Evolutionary conservation across 2,113 vertebrate species (phyloP).

Genomic region (Echinops telfairi): DNA sequence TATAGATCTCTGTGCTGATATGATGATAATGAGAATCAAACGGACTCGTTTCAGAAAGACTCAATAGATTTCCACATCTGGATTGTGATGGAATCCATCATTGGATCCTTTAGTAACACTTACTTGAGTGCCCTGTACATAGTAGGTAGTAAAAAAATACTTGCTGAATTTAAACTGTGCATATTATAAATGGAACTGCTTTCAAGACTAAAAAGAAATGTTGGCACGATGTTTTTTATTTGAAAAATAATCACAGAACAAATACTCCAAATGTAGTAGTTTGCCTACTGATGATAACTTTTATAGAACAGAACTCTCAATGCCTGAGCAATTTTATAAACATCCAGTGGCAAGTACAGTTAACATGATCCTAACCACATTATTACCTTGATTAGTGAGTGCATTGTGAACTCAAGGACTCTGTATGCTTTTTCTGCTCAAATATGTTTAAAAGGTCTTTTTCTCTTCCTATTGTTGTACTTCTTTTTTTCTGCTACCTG

Average conservation of each 20-base stretch:
- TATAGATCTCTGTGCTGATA: background rate
- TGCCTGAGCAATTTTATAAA: constrained; percentile 11
- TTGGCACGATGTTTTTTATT: background rate
- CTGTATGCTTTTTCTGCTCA: background rate
- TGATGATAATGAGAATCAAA: background rate
- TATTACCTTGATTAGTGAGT: background rate
- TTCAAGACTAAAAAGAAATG: constrained; percentile 47
- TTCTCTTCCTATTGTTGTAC: constrained; percentile 9
- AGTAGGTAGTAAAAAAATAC: background rate
- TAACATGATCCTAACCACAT: background rate
- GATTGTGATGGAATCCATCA: background rate
- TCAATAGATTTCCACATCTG: background rate
- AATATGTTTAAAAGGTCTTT: background rate
- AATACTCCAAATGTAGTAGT: background rate
- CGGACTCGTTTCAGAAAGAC: background rate
- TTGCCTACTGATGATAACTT: background rate
- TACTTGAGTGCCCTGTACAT: background rate
- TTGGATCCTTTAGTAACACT: background rate
- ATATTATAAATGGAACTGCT: background rate
- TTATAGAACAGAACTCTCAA: background rate
- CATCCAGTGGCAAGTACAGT: background rate
- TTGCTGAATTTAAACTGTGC: background rate
- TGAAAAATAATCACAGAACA: background rate
- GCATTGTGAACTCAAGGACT: background rate
- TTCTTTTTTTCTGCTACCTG: background rate